phyloP scores from a whole-genome alignment of 2,797 vertebrate genomes.

The Cuculus canorus region DNA sequence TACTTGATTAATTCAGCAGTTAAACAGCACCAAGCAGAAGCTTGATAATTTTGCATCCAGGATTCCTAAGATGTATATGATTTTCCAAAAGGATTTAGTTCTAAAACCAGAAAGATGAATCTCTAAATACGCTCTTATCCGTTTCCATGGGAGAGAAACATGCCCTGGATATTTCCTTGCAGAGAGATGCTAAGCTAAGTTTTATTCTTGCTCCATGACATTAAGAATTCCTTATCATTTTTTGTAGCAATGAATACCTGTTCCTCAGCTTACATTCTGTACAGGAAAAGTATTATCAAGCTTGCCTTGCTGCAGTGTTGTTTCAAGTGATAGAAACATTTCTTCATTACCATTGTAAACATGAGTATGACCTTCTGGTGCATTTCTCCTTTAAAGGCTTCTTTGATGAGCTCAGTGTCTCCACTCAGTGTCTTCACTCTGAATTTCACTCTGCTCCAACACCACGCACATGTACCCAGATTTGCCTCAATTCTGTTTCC shows the following conservation, averaged over 20 bases:
- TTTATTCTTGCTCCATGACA: background rate
- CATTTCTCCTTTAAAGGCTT: background rate
- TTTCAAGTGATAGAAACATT: background rate
- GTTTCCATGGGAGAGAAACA: background rate
- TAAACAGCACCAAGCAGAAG: conserved; percentile 56
- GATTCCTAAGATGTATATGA: conserved; percentile 60
- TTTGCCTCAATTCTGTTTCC: background rate
- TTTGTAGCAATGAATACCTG: background rate
- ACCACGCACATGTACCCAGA: background rate
- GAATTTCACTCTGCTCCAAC: background rate
- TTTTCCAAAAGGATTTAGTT: conserved; percentile 71
- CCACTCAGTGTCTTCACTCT: background rate
- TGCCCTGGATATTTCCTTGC: background rate
- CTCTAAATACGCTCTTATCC: conserved; percentile 52
- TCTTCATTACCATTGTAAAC: background rate
- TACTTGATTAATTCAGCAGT: conserved; percentile 66
- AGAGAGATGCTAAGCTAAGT: background rate
- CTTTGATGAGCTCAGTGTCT: background rate
- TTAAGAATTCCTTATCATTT: background rate
- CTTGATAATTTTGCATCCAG: conserved; percentile 49
- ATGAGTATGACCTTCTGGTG: background rate
- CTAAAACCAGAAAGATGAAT: conserved; percentile 49
- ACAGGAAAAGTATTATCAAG: background rate
- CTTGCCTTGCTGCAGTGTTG: background rate
- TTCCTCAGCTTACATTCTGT: background rate